Evolutionary conservation across 2,888 invertebrate genomes (phyloP).

Genomic region (Protula sp.): DNA sequence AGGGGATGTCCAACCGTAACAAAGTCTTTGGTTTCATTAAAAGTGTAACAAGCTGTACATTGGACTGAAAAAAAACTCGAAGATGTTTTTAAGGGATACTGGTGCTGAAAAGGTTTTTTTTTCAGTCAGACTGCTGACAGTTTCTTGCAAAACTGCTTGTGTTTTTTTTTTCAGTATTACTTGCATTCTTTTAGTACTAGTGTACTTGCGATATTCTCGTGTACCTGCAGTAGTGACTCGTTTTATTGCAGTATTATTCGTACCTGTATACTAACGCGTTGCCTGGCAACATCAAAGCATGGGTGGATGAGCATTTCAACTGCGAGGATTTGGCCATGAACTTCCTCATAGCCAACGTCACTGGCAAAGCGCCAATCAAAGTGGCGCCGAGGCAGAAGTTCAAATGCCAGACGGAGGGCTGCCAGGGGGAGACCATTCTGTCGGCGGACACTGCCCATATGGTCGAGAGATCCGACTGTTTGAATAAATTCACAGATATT

Average conservation of each 20-base stretch:
- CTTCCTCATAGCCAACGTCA: constrained; percentile 87
- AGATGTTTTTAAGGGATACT: too few species aligned
- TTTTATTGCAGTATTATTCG: constrained; percentile 69
- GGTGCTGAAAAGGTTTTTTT: too few species aligned
- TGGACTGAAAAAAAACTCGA: too few species aligned
- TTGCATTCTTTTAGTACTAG: too few species aligned
- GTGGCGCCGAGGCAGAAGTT: constrained; percentile 90
- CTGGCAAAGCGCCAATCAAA: constrained; percentile 83
- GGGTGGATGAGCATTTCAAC: constrained; percentile 94
- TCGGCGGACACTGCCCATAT: constrained; percentile 85
- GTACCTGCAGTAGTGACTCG: too few species aligned
- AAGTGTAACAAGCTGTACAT: too few species aligned
- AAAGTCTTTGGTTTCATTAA: too few species aligned
- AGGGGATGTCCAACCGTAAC: too few species aligned
- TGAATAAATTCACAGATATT: constrained; percentile 71
- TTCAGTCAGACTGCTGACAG: too few species aligned
- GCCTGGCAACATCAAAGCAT: constrained; percentile 76
- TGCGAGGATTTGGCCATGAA: constrained; percentile 99
- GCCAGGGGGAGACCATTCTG: constrained; percentile 87
- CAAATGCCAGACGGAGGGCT: constrained; percentile 78
- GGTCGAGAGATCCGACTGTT: constrained; percentile 82
- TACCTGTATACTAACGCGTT: constrained; percentile 85
- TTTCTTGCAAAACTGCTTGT: too few species aligned
- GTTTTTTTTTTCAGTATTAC: too few species aligned
- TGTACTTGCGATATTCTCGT: too few species aligned